Percentiles rank a stretch among this genome's conserved stretches.
Conservation (phyloP, 2,797 vertebrate genomes). For the Rhodeus uyekii region DNA sequence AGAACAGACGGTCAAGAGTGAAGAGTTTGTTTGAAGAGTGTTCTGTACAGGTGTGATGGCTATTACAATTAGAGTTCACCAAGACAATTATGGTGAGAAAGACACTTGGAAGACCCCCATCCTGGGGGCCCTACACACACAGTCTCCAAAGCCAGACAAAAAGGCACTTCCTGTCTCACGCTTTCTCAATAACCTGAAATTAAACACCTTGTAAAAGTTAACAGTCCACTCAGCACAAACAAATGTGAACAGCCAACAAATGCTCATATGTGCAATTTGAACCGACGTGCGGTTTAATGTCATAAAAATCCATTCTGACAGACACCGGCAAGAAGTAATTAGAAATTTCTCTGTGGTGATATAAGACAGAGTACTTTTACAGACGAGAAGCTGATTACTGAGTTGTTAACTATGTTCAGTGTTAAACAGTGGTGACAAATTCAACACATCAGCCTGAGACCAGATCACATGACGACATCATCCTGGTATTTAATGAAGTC, state of each 20-base stretch:
- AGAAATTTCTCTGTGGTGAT: conserved; percentile 30
- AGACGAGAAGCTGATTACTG: conserved; percentile 5
- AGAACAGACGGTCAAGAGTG: conserved; percentile 20
- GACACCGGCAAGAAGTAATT: conserved; percentile 8
- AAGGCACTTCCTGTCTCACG: conserved; percentile 75
- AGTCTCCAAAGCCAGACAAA: conserved; percentile 33
- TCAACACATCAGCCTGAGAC: conserved; percentile 17
- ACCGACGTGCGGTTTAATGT: conserved; percentile 24
- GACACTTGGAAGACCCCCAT: not conserved
- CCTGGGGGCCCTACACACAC: conserved; percentile 14
- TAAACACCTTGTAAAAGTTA: conserved; percentile 76
- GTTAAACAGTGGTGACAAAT: conserved; percentile 8
- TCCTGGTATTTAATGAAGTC: conserved; percentile 15
- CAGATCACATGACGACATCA: conserved; percentile 22
- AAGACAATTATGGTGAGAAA: conserved; percentile 35
- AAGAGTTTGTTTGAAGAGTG: conserved; percentile 21
- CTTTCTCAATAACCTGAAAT: conserved; percentile 77
- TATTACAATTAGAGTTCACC: conserved; percentile 34
- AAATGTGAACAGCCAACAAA: conserved; percentile 38
- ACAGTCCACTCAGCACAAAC: conserved; percentile 42
- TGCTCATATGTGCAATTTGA: conserved; percentile 6
- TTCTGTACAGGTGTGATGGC: conserved; percentile 41
- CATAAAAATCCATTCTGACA: conserved; percentile 43
- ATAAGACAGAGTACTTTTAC: conserved; percentile 1
- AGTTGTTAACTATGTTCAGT: conserved; percentile 15